Base-by-base conservation (phyloP, 2,888 invertebrate species). In the Eulithis prunata region DNA sequence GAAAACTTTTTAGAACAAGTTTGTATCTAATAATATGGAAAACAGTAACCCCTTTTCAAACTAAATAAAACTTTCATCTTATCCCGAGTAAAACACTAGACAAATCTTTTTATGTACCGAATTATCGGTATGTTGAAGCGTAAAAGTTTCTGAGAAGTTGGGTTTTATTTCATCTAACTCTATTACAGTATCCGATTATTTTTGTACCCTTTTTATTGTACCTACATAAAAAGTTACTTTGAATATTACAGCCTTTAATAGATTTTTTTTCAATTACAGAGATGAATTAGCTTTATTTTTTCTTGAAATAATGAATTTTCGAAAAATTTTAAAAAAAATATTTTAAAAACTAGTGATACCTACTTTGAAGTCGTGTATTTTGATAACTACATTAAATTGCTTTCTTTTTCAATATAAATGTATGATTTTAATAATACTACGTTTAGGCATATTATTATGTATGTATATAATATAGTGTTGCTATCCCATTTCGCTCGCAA, bases 221-320 rank as follows among this genome's bases (percentile, higher is more conserved):
- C n/a, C n/a, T n/a, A n/a, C 71, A 70, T 58, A 64, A 53, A 70
- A 70, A 66, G 64, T 56, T 71, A 70, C 70, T 70, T 54, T 54
- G 47, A 66, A 59, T 59, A 49, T 51, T 41, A 57, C 7, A 52
- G 38, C 51, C 53, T 49, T 54, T 62, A 46, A n/a, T 21, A 59
- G 41, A 56, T 13, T 62, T 57, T 52, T n/a, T 57, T 64, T 55
- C 41, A 49, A 59, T 45, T 57, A 60, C 13, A 10, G 13, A 41
- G 41, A 3, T 41, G 1, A 41, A 46, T 46, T 46, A 13, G 1
- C 6, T 46, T 13, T 6, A 32, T 32, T 32, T 32, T 32, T 32
- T 32, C 6, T 2, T 32, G 3, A 21, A 21, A 32, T 32, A 21
- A 2, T 21, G 21, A 21, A 21, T 1, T 32, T 6, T 32, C 0